Conservation (phyloP, 92 coral and sea anemone species). For the Actinostola sp. region DNA sequence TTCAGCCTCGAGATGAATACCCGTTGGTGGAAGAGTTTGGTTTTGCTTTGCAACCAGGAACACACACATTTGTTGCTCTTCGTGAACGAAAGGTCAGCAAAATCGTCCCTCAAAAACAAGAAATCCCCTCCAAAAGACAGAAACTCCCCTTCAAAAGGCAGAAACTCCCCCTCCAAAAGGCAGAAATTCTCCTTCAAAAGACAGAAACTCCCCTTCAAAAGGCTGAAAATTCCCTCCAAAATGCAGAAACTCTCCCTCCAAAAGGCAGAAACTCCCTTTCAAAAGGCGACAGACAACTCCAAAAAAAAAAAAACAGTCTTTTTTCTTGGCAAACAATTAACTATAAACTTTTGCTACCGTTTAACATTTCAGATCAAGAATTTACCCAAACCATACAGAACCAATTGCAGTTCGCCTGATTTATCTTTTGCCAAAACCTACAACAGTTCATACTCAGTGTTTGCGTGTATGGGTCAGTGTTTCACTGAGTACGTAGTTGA, state of each 20-base stretch:
- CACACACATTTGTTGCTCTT: slow-evolving; percentile 57
- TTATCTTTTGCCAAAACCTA: neutral
- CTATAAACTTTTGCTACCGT: no score
- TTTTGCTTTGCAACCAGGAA: slow-evolving; percentile 64
- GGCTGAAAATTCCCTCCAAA: no score
- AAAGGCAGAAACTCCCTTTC: neutral
- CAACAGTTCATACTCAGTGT: slow-evolving; percentile 40
- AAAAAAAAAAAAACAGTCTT: neutral
- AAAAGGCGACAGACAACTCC: neutral
- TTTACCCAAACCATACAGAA: slow-evolving; percentile 14
- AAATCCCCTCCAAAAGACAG: no score
- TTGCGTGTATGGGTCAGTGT: slow-evolving; percentile 29
- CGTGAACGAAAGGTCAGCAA: slow-evolving; percentile 45
- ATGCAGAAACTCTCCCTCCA: no score
- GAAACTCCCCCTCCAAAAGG: no score
- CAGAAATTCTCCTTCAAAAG: no score
- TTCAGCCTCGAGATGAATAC: slow-evolving; percentile 61
- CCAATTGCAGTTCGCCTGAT: slow-evolving; percentile 28
- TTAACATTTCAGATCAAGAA: slow-evolving; percentile 14
- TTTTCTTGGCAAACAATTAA: neutral
- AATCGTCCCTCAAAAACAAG: neutral
- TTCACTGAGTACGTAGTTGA: slow-evolving; percentile 11
- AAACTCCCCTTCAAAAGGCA: neutral
- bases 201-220: neutral
- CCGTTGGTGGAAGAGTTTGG: slow-evolving; percentile 64